These are phyloP conservation scores for Ceraclea dissimilis DNA, from an alignment of 2,888 invertebrate species.

Conservation along the genomic window DNA sequence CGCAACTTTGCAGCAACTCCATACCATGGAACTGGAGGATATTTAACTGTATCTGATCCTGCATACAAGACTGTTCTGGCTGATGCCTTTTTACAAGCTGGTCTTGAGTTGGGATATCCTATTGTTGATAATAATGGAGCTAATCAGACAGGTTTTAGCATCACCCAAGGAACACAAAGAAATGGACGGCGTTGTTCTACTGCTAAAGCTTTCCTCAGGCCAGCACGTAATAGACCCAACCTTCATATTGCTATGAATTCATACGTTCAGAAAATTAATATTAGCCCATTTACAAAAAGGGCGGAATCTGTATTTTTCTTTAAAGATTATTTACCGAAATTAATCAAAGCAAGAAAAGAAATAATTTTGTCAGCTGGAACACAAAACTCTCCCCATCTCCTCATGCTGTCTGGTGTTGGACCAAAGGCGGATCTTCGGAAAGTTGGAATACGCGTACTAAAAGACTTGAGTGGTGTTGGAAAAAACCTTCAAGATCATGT, in stretches of 20 bases:
- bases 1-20: slow-evolving; percentile 26
- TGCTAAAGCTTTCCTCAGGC: slow-evolving; percentile 45
- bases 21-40: slow-evolving; percentile 39
- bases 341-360: slow-evolving; percentile 35
- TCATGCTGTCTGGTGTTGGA: slow-evolving; percentile 45
- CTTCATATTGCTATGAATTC: slow-evolving; percentile 34
- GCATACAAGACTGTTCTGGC: slow-evolving; percentile 33
- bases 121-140: slow-evolving; percentile 37
- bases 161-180: slow-evolving; percentile 39
- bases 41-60: slow-evolving; percentile 36
- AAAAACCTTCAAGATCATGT: slow-evolving; percentile 42
- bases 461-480: slow-evolving; percentile 40
- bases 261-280: slow-evolving; percentile 36
- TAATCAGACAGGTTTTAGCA: slow-evolving; percentile 43
- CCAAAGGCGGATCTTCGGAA: slow-evolving; percentile 33
- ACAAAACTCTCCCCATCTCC: slow-evolving; percentile 41
- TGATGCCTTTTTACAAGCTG: slow-evolving; percentile 38
- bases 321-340: slow-evolving; percentile 28
- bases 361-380: slow-evolving; percentile 42
- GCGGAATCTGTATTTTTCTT: slow-evolving; percentile 34
- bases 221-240: slow-evolving; percentile 29
- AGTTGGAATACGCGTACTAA: slow-evolving; percentile 33
- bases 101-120: slow-evolving; percentile 40
- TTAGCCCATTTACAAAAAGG: slow-evolving; percentile 34
- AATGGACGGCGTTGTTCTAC: slow-evolving; percentile 44